Evolutionary conservation across 2,113 vertebrate genomes (phyloP).

Genomic region (Dipodomys stephensi): DNA sequence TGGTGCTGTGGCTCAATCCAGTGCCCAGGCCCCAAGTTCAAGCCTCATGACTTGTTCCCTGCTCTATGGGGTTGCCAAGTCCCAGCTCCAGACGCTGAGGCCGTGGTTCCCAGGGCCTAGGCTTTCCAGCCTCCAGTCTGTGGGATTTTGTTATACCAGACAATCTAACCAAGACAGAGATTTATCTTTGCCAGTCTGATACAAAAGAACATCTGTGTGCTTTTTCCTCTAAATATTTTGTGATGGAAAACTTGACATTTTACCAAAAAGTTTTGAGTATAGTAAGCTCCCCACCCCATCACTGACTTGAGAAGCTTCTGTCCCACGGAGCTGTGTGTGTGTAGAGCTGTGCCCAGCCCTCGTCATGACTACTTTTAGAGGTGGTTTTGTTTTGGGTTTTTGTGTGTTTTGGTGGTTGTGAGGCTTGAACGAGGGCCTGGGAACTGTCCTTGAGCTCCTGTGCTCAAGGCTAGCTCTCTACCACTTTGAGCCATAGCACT

Average conservation of each 20-base stretch:
- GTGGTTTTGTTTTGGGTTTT: neutral
- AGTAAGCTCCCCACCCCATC: accelerated
- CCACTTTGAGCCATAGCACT: too few relatives aligned
- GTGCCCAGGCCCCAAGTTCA: too few relatives aligned
- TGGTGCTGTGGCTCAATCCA: too few relatives aligned
- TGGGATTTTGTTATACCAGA: neutral
- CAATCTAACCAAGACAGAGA: neutral
- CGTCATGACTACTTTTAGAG: neutral
- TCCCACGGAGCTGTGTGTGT: neutral
- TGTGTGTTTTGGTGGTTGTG: too few relatives aligned
- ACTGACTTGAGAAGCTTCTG: neutral
- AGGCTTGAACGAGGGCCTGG: too few relatives aligned
- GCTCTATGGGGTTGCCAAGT: too few relatives aligned
- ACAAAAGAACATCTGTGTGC: neutral
- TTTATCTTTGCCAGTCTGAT: neutral
- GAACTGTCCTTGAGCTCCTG: too few relatives aligned
- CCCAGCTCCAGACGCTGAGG: neutral
- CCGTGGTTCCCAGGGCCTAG: neutral
- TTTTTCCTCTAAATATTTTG: neutral
- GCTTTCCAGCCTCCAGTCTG: too few relatives aligned
- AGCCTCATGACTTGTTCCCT: too few relatives aligned
- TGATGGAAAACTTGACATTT: neutral
- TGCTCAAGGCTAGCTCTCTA: too few relatives aligned
- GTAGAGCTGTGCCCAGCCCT: neutral
- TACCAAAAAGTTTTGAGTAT: neutral